A percentile compares a stretch with the other conserved stretches of the same genome.
phyloP scores from a whole-genome alignment of 2,797 vertebrate genomes.

The Manis javanica region DNA sequence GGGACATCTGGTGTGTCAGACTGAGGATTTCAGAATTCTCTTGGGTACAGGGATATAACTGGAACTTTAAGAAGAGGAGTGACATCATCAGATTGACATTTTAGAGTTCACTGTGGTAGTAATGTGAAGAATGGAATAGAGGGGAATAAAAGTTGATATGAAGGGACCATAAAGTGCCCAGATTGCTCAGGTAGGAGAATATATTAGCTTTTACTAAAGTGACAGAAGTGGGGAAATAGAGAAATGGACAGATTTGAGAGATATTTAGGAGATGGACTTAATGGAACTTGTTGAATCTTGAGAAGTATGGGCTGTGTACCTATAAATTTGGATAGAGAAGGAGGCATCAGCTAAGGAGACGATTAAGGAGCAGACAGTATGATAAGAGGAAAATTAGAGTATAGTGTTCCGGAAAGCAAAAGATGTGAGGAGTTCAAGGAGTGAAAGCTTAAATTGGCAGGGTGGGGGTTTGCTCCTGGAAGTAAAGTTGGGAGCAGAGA shows the following conservation, averaged over 20 bases:
- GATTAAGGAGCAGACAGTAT: neutral
- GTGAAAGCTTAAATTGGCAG: neutral
- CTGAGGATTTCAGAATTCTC: neutral
- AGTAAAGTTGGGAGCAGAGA: neutral
- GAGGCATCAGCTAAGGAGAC: neutral
- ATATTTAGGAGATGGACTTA: neutral
- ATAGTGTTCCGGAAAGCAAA: neutral
- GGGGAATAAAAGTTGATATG: neutral
- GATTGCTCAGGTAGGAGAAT: neutral
- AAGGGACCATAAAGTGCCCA: neutral
- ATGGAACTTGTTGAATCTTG: neutral
- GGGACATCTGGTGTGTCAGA: neutral
- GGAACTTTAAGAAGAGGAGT: neutral
- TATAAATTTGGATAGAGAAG: neutral
- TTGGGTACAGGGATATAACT: neutral
- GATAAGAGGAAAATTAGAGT: neutral
- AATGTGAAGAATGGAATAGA: neutral
- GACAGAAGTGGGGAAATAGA: neutral
- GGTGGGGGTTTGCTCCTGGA: neutral
- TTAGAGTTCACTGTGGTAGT: neutral
- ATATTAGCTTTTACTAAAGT: neutral
- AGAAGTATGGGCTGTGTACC: neutral
- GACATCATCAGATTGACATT: neutral
- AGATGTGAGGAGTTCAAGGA: neutral
- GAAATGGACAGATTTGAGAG: neutral